Conservation (phyloP, 2,888 invertebrate genomes). For the Prosopocoilus inquinatus region DNA sequence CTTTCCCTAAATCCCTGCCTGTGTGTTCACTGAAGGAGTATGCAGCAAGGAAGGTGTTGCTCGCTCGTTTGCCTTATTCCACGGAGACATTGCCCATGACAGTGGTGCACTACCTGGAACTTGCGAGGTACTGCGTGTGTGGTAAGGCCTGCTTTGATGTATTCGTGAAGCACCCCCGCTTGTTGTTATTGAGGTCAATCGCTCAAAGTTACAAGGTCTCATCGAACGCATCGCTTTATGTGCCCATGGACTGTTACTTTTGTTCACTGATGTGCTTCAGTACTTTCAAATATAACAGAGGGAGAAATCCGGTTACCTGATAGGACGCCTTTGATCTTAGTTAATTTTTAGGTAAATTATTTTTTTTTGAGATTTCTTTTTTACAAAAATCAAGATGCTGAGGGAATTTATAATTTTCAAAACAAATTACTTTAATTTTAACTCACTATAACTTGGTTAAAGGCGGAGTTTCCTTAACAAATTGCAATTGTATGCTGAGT, state of each 20-base stretch:
- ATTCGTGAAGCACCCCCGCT: slow-evolving; percentile 41
- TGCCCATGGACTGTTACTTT: slow-evolving; percentile 61
- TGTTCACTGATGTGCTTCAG: slow-evolving; percentile 58
- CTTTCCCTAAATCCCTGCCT: slow-evolving; percentile 41
- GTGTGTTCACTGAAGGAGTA: slow-evolving; percentile 57
- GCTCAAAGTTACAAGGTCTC: slow-evolving; percentile 48
- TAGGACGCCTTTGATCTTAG: slow-evolving; percentile 54
- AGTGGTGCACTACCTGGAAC: slow-evolving; percentile 60
- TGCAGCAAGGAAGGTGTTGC: slow-evolving; percentile 56
- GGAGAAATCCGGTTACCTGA: slow-evolving; percentile 47
- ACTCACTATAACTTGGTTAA: too few relatives aligned
- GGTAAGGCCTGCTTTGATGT: slow-evolving; percentile 50
- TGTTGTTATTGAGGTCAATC: slow-evolving; percentile 49
- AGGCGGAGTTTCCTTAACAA: too few relatives aligned
- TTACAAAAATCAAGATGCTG: background rate
- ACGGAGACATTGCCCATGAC: slow-evolving; percentile 59
- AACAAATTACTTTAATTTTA: too few relatives aligned
- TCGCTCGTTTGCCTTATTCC: slow-evolving; percentile 56
- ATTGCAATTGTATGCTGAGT: too few relatives aligned
- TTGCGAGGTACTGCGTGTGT: slow-evolving; percentile 63
- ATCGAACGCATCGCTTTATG: slow-evolving; percentile 44
- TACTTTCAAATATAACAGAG: slow-evolving; percentile 36
- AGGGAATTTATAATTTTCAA: background rate
- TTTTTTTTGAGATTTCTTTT: background rate
- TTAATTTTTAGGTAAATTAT: slow-evolving; percentile 30